Evolutionary conservation across 2,797 vertebrate genomes (phyloP).

Genomic region (Urophycis tenuis): DNA sequence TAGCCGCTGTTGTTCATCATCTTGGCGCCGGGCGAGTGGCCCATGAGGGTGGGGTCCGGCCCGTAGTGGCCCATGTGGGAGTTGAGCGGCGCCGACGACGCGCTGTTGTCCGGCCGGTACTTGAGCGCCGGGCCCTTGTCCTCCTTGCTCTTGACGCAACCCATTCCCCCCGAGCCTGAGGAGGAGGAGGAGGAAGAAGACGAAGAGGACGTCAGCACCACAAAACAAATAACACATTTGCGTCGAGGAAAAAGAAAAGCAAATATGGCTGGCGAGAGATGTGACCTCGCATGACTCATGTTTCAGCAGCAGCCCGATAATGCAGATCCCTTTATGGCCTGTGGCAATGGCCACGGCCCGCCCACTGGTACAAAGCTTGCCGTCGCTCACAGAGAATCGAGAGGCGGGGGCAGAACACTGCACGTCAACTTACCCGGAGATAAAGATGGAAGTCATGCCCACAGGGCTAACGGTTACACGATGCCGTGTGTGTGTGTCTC

Average conservation of each 20-base stretch:
- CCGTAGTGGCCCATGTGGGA: constrained; percentile 80
- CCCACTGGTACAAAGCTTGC: constrained; percentile 35
- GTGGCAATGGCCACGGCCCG: constrained; percentile 15
- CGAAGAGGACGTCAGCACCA: neutral
- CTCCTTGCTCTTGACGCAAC: constrained; percentile 97
- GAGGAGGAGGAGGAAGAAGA: neutral
- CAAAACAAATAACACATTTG: constrained; percentile 9
- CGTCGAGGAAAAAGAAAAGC: constrained; percentile 19
- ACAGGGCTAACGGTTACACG: neutral
- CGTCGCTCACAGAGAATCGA: constrained; percentile 32
- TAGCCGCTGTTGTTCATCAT: constrained; percentile 84
- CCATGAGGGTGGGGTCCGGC: constrained; percentile 79
- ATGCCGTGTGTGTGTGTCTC: constrained; percentile 3
- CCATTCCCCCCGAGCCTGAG: constrained; percentile 83
- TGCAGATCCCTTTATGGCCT: constrained; percentile 39
- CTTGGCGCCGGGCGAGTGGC: constrained; percentile 76
- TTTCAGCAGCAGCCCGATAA: constrained; percentile 41
- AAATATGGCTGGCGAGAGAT: neutral
- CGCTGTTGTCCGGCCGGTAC: constrained; percentile 76
- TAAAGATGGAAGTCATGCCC: neutral
- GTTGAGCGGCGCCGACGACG: constrained; percentile 67
- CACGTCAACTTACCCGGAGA: neutral
- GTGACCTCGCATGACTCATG: constrained; percentile 47
- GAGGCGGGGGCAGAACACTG: constrained; percentile 1
- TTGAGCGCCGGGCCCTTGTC: constrained; percentile 84